These are phyloP conservation scores for Patella depressa DNA, from an alignment of 2,888 invertebrate species.

Conservation along the genomic window DNA sequence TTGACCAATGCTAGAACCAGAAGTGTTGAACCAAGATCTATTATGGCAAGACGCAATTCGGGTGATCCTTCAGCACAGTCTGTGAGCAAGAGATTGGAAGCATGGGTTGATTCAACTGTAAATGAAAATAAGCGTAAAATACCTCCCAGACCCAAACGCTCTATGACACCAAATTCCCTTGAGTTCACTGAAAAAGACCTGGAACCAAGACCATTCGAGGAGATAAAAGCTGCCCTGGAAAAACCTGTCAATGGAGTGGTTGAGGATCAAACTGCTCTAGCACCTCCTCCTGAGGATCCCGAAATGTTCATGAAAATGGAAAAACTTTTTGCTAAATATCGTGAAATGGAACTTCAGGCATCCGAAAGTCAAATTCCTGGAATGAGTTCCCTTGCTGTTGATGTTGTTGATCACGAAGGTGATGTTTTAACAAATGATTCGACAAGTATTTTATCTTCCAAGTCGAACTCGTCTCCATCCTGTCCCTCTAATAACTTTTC, in stretches of 20 bases:
- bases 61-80: neutral
- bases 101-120: slow-evolving; percentile 59
- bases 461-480: slow-evolving; percentile 25
- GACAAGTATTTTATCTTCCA: neutral
- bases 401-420: slow-evolving; percentile 34
- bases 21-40: slow-evolving; percentile 43
- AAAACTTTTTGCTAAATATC: slow-evolving; percentile 62
- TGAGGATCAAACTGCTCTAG: slow-evolving; percentile 46
- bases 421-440: slow-evolving; percentile 10
- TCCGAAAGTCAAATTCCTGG: slow-evolving; percentile 57
- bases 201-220: slow-evolving; percentile 53
- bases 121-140: slow-evolving; percentile 48
- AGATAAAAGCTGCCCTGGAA: slow-evolving; percentile 55
- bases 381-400: slow-evolving; percentile 23
- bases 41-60: slow-evolving; percentile 27
- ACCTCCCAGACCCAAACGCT: slow-evolving; percentile 35
- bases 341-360: slow-evolving; percentile 56
- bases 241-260: slow-evolving; percentile 43
- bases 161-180: slow-evolving; percentile 56
- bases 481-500: slow-evolving; percentile 32
- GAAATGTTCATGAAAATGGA: slow-evolving; percentile 67
- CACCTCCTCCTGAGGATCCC: slow-evolving; percentile 63
- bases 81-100: slow-evolving; percentile 51
- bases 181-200: slow-evolving; percentile 46
- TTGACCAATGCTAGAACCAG: slow-evolving; percentile 38